Conservation (phyloP, 2,888 invertebrate genomes). For the Eledona agricola region DNA sequence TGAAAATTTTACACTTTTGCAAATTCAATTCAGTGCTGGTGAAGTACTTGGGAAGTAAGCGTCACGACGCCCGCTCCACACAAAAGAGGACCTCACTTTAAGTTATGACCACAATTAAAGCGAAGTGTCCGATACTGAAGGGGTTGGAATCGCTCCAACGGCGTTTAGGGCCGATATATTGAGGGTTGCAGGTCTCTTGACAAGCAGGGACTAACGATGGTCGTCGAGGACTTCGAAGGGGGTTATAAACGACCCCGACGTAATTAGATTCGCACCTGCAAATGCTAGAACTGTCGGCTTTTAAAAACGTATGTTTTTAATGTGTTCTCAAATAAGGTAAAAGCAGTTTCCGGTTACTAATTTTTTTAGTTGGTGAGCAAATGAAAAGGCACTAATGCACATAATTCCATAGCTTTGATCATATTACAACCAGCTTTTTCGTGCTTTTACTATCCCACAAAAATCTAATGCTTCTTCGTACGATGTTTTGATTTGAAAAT, state of each 20-base stretch:
- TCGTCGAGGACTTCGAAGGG: not conserved
- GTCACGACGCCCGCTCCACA: slow-evolving; percentile 24
- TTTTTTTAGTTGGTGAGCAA: slow-evolving; percentile 4
- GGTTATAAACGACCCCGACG: slow-evolving; percentile 10
- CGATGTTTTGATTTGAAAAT: slow-evolving; percentile 20
- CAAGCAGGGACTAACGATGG: not conserved
- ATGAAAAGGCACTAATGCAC: not conserved
- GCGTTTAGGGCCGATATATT: slow-evolving; percentile 30
- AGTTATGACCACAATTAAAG: slow-evolving; percentile 39
- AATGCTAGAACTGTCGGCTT: slow-evolving; percentile 6
- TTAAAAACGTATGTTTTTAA: no score
- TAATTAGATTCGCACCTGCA: slow-evolving; percentile 18
- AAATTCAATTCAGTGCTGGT: slow-evolving; percentile 15
- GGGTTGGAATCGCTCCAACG: slow-evolving; percentile 37
- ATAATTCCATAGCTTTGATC: slow-evolving; percentile 5
- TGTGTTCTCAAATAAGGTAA: no score
- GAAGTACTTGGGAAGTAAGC: slow-evolving; percentile 20
- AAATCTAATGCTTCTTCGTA: slow-evolving; percentile 18
- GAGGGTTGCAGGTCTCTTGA: slow-evolving; percentile 8
- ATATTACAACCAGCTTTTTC: slow-evolving; percentile 2
- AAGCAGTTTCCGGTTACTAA: no score
- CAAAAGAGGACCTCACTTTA: slow-evolving; percentile 34
- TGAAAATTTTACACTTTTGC: slow-evolving; percentile 3
- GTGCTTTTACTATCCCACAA: slow-evolving; percentile 25
- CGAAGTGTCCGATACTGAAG: slow-evolving; percentile 37